Conservation (phyloP, 2,797 vertebrate genomes). For the Chloroceryle amazona region DNA sequence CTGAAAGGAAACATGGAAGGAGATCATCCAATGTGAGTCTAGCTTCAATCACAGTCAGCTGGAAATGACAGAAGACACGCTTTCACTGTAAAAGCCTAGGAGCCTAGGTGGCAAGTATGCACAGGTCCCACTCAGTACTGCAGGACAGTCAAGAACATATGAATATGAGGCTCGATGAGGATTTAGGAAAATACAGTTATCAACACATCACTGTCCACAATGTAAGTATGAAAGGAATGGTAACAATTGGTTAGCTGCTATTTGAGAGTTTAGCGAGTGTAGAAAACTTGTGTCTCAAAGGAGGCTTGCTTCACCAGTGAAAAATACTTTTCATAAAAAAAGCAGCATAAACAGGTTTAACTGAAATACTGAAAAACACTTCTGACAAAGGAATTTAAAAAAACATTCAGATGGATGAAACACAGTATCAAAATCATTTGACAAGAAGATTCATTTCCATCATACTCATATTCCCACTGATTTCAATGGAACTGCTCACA, state of each 20-base stretch:
- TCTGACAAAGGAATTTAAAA: background rate
- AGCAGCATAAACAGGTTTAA: too few species aligned
- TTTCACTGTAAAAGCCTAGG: background rate
- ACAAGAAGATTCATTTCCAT: background rate
- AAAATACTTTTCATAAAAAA: background rate
- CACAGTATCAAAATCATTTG: background rate
- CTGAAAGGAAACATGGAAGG: background rate
- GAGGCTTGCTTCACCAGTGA: background rate
- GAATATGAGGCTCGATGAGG: background rate
- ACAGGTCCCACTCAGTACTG: background rate
- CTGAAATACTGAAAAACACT: background rate
- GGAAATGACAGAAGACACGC: background rate
- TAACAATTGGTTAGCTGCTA: background rate
- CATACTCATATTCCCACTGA: background rate
- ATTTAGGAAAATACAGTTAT: background rate
- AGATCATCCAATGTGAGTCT: background rate
- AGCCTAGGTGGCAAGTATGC: background rate
- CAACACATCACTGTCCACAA: background rate
- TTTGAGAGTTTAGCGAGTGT: background rate
- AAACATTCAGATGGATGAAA: background rate
- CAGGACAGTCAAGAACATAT: accelerated
- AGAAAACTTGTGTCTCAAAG: background rate
- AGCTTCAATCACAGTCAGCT: background rate
- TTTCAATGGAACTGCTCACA: background rate
- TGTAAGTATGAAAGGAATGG: background rate